phyloP scores from a whole-genome alignment of 1,140 invertebrate genomes.

The Bilobella aurantiaca region DNA sequence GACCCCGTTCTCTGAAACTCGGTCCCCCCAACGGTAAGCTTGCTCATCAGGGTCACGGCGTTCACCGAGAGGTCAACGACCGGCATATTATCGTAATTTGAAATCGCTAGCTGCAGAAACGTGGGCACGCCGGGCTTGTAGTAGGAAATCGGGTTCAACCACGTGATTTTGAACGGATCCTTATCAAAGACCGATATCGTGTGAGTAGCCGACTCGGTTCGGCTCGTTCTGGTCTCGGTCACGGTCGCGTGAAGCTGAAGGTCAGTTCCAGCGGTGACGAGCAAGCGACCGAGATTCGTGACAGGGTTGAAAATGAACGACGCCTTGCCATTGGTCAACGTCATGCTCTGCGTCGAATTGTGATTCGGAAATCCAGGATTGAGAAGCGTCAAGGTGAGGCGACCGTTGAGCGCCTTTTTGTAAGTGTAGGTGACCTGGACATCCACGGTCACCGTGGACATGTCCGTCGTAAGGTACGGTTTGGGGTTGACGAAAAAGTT shows the following conservation, averaged over 20 bases:
- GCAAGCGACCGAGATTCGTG: neutral
- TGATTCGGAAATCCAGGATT: neutral
- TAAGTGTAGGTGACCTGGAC: neutral
- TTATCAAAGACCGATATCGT: neutral
- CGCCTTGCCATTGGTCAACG: neutral
- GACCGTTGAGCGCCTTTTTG: neutral
- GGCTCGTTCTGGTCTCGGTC: neutral
- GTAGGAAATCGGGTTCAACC: neutral
- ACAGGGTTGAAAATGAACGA: neutral
- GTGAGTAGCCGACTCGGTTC: neutral
- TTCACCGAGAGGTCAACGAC: neutral
- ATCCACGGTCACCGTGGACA: neutral
- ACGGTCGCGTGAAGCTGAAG: neutral
- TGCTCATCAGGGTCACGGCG: neutral
- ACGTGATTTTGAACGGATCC: neutral
- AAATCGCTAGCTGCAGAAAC: neutral
- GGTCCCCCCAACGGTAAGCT: neutral
- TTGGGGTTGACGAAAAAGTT: neutral
- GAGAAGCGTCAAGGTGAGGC: neutral
- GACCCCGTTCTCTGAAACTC: neutral
- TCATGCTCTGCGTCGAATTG: neutral
- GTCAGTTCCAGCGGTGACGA: neutral
- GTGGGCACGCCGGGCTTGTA: neutral
- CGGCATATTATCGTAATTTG: neutral
- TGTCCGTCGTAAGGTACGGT: neutral